Evolutionary conservation across 2,888 invertebrate genomes (phyloP), one percentile per base, ranked within the genome.

Genomic region (Macrophya annulata): DNA sequence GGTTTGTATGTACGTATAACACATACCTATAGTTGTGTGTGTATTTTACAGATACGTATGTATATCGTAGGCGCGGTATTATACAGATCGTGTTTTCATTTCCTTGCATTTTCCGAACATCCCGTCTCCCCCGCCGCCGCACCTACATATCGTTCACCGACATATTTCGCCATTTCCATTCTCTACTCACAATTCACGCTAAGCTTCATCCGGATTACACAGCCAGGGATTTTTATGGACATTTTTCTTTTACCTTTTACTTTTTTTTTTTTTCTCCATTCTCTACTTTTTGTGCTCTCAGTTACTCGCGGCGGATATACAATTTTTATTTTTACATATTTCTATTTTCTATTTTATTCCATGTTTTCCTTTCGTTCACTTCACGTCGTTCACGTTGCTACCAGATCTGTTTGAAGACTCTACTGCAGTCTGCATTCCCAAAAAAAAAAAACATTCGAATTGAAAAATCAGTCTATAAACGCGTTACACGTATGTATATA

Each of bases 161-260:
- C 84, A 51, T 48, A 84, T 72, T 72, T 51, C 72, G n/a, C 51
- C 51, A 68, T 72, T 76, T 59, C 84, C 45, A 76, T 62, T 45
- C 59, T 59, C 76, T 43, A 84, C 86, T 86, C 88, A 83, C 89
- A 88, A 89, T 90, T 90, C 90, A 89, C 90, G 90, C 89, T 92
- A 92, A 92, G 92, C 92, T 90, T 92, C 88, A 92, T 92, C 92
- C 92, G 92, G 92, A 92, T 92, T 92, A 92, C 89, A 91, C 88
- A 87, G 89, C 88, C 89, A 87, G 87, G 87, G 89, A 91, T 92
- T 92, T 91, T 91, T 90, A 90, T 89, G 88, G 89, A 89, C 88
- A 88, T 90, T 90, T 89, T 86, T 17, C 15, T 17, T 37, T 37
- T 37, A 8, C 17, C 2, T 17, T 74, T 74, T 21, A 8, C 4